Conservation (phyloP, 2,113 vertebrate species). For the Rhea americana region DNA sequence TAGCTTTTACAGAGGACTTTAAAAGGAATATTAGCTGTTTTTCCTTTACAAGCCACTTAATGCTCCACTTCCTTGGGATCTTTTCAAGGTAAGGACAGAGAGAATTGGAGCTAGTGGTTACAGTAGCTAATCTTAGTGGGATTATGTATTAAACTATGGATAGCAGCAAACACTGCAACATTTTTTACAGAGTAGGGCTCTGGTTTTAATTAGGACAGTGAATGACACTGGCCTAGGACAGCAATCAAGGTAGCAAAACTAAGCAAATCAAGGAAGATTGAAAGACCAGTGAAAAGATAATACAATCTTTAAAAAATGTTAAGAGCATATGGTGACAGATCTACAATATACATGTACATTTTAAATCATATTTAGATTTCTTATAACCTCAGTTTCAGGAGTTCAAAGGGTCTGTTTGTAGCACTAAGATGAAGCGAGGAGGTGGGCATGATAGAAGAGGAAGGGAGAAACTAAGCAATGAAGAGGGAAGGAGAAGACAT, state of each 20-base stretch:
- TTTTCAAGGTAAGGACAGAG: neutral
- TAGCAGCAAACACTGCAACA: neutral
- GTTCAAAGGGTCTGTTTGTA: neutral
- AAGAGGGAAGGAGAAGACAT: neutral
- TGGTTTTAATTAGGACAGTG: neutral
- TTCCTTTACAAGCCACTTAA: neutral
- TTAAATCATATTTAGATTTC: neutral
- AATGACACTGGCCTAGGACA: neutral
- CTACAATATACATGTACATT: neutral
- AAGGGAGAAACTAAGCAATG: neutral
- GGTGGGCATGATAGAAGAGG: neutral
- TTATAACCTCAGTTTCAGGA: neutral
- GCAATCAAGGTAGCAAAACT: neutral
- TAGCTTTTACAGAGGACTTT: neutral
- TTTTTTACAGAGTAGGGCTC: neutral
- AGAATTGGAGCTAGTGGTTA: neutral
- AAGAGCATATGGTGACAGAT: neutral
- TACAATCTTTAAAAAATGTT: neutral
- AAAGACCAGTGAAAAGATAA: neutral
- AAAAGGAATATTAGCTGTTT: neutral
- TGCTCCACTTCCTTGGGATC: neutral
- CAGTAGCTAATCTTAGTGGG: neutral
- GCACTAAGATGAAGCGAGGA: neutral
- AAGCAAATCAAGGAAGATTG: neutral
- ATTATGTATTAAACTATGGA: neutral